phyloP scores from a whole-genome alignment of 64 coral and sea anemone genomes.

The Astreopora myriophthalma region DNA sequence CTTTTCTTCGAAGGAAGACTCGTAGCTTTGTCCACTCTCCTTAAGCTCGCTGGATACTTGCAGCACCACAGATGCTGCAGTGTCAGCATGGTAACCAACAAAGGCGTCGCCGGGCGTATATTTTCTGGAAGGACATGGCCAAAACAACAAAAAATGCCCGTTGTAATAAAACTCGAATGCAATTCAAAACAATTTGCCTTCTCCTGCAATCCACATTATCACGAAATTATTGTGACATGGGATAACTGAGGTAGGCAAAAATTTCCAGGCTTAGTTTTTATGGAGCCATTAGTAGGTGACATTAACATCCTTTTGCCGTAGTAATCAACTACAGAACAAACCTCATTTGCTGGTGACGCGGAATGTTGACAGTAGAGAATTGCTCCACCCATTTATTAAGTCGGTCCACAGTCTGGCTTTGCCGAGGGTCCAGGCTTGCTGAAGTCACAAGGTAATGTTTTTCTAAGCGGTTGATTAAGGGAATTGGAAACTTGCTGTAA shows the following conservation, averaged over 20 bases:
- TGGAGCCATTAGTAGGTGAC: neutral
- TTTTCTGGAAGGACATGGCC: neutral
- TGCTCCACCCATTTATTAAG: constrained; percentile 19
- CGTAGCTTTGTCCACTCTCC: neutral
- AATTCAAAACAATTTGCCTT: neutral
- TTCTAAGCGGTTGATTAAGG: constrained; percentile 50
- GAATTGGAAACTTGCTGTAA: constrained; percentile 65
- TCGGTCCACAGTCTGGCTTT: neutral
- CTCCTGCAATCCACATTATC: no score
- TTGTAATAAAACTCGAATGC: no score
- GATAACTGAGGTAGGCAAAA: no score
- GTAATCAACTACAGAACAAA: neutral
- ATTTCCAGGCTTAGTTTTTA: no score
- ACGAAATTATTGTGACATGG: no score
- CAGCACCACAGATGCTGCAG: constrained; percentile 73
- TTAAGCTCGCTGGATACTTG: constrained; percentile 55
- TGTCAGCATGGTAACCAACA: constrained; percentile 80
- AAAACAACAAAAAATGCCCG: no score
- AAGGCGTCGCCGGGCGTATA: constrained; percentile 70
- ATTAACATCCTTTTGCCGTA: neutral
- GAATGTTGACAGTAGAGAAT: constrained; percentile 24
- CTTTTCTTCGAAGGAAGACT: constrained; percentile 1
- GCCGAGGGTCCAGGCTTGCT: constrained; percentile 23
- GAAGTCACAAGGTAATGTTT: constrained; percentile 65
- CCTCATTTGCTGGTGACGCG: constrained; percentile 31